Evolutionary conservation across 2,113 vertebrate species (phyloP).

Genomic region (Petrocephalus microphthalmus): DNA sequence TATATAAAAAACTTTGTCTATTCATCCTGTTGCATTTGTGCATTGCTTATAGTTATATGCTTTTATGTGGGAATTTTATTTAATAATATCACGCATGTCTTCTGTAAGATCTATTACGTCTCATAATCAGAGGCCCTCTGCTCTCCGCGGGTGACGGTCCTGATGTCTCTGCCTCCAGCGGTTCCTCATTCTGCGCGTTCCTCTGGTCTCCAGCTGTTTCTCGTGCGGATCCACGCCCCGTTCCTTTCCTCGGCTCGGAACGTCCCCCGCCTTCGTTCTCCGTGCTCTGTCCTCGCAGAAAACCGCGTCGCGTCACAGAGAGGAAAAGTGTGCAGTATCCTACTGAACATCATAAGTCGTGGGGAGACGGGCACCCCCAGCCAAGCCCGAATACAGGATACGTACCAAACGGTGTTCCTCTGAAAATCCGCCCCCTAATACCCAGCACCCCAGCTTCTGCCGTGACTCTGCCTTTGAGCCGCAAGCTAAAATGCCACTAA

Average conservation of each 20-base stretch:
- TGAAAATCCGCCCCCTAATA: neutral
- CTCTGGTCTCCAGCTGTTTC: constrained; percentile 25
- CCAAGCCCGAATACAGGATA: neutral
- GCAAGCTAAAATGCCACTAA: neutral
- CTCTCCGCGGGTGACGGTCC: neutral
- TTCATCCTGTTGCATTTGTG: neutral
- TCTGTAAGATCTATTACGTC: neutral
- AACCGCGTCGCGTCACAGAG: constrained; percentile 40
- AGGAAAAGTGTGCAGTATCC: constrained; percentile 35
- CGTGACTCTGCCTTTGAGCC: neutral
- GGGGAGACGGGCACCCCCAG: neutral
- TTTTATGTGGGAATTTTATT: neutral
- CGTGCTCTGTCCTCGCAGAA: constrained; percentile 38
- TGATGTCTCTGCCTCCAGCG: neutral
- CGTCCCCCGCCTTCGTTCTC: constrained; percentile 13
- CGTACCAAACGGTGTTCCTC: neutral
- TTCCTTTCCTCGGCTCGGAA: constrained; percentile 10
- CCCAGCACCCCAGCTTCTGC: neutral
- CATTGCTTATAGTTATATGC: neutral
- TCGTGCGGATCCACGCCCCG: constrained; percentile 15
- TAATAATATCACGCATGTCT: neutral
- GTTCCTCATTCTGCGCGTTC: neutral
- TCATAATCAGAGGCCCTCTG: neutral
- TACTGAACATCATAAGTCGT: constrained; percentile 17
- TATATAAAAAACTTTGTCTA: neutral